These are phyloP conservation scores for Rhinolophus ferrumequinum DNA, from an alignment of 2,113 vertebrate species.

Conservation along the genomic window DNA sequence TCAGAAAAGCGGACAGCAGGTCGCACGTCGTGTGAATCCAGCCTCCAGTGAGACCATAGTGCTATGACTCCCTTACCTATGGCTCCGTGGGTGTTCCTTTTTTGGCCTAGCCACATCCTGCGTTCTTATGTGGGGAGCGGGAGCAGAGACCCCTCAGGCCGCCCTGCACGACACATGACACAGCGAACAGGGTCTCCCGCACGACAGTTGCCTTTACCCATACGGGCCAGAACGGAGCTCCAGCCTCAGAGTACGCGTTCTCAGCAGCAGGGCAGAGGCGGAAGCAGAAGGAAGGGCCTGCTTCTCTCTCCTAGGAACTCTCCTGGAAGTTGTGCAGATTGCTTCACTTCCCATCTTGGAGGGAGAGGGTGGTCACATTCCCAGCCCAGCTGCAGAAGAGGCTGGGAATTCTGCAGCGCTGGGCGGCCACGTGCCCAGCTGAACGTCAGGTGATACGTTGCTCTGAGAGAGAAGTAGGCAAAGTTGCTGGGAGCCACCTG, in stretches of 20 bases:
- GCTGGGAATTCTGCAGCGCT: not conserved
- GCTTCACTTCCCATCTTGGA: too few species aligned
- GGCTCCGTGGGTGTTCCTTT: too few species aligned
- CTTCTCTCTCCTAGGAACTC: not conserved
- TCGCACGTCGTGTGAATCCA: too few species aligned
- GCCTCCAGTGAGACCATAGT: too few species aligned
- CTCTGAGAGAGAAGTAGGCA: not conserved
- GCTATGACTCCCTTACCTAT: too few species aligned
- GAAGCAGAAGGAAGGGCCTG: not conserved
- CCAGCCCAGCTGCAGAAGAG: not conserved
- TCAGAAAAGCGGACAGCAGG: too few species aligned
- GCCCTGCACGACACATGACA: too few species aligned
- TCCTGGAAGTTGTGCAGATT: not conserved
- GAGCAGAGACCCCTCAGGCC: too few species aligned
- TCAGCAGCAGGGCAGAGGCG: not conserved
- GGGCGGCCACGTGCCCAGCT: not conserved
- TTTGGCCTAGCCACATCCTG: too few species aligned
- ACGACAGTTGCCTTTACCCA: too few species aligned
- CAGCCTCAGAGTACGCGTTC: not conserved
- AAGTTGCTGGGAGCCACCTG: not conserved
- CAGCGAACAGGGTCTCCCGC: too few species aligned
- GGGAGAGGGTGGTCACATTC: not conserved
- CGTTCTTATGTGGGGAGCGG: too few species aligned
- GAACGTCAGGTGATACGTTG: rapidly evolving
- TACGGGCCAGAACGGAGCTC: not conserved